phyloP scores from a whole-genome alignment of 2,113 vertebrate species.

The Casuarius casuarius region DNA sequence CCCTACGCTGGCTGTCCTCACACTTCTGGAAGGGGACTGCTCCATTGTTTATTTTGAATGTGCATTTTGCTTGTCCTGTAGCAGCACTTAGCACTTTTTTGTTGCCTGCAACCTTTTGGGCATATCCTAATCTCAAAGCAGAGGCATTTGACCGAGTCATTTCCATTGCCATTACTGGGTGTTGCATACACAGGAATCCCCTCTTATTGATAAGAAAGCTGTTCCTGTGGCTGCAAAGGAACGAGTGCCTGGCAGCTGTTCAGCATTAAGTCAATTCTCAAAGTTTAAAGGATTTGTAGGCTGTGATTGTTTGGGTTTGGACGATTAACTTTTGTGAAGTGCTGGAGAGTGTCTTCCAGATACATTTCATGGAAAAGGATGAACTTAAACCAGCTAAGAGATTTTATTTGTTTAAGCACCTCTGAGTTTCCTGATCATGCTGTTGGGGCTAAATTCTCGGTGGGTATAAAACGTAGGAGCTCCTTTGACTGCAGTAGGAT shows the following conservation, averaged over 20 bases:
- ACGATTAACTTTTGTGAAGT: background rate
- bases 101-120: background rate
- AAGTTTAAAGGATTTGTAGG: conserved; percentile 45
- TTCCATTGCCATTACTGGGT: background rate
- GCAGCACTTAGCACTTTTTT: background rate
- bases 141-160: background rate
- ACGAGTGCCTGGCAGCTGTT: conserved; percentile 10
- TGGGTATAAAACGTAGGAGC: background rate
- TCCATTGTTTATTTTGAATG: background rate
- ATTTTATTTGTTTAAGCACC: background rate
- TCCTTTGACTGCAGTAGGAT: background rate
- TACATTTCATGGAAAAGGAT: background rate
- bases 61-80: background rate
- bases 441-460: background rate
- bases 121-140: background rate
- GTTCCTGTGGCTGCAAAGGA: background rate
- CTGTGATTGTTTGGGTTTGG: conserved; percentile 15
- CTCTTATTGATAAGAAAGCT: background rate
- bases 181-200: background rate
- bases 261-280: background rate
- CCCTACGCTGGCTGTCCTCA: background rate
- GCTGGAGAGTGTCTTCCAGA: conserved; percentile 32
- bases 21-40: background rate
- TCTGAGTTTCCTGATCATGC: background rate
- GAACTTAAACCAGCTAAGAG: conserved; percentile 8